These are phyloP conservation scores for Syrrhaptes paradoxus DNA, from an alignment of 2,113 vertebrate genomes.

Conservation along the genomic window DNA sequence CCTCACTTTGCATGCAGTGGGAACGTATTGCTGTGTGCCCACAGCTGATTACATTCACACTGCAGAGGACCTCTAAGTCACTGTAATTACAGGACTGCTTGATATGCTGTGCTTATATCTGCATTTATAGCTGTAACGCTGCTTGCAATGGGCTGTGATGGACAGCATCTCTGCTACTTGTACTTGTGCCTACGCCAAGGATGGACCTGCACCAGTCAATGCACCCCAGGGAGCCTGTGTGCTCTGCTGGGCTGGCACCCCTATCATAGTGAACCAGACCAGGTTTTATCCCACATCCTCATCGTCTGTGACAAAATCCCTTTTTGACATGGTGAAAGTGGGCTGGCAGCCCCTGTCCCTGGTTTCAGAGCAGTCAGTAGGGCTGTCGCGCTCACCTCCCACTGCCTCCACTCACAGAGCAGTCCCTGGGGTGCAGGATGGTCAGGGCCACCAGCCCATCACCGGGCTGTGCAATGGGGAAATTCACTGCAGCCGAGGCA, in stretches of 20 bases:
- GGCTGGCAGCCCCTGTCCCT: not conserved
- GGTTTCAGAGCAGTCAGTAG: not conserved
- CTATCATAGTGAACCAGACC: not conserved
- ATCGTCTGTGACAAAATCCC: not conserved
- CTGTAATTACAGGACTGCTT: not conserved
- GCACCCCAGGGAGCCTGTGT: not conserved
- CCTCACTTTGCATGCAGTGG: not conserved
- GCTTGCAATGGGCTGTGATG: not conserved
- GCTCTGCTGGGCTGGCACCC: not conserved
- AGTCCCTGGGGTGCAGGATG: not conserved
- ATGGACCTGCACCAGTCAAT: not conserved
- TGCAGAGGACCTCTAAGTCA: not conserved
- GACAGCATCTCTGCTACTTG: not conserved
- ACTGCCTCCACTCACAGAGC: not conserved
- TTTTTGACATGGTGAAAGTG: not conserved
- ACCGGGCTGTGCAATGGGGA: not conserved
- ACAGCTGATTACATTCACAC: not conserved
- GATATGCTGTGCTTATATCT: not conserved
- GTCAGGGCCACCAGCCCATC: accelerated
- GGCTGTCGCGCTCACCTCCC: not conserved
- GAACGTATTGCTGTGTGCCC: not conserved
- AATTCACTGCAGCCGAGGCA: not conserved
- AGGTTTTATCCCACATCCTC: not conserved
- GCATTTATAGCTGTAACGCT: not conserved
- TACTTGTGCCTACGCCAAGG: accelerated